Conservation (phyloP, 2,797 vertebrate genomes). For the Heterohyrax brucei region DNA sequence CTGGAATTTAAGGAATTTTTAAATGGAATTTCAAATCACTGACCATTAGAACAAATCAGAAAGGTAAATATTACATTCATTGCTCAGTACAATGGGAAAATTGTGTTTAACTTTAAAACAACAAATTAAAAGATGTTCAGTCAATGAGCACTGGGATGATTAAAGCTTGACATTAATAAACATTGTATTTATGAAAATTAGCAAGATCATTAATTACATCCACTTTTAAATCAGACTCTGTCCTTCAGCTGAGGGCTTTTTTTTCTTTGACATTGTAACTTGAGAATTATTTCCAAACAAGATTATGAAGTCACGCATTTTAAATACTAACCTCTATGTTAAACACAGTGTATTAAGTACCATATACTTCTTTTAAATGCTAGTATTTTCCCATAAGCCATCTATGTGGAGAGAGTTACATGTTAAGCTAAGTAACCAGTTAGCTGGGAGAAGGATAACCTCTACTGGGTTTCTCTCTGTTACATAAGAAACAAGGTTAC, state of each 20-base stretch:
- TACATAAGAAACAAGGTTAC: background rate
- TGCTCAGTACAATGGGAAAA: background rate
- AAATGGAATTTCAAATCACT: background rate
- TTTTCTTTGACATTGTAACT: background rate
- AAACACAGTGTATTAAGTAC: background rate
- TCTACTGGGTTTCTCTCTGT: background rate
- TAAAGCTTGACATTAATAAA: background rate
- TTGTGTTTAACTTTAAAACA: background rate
- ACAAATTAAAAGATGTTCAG: background rate
- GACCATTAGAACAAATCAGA: background rate
- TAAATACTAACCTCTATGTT: background rate
- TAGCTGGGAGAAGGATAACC: background rate
- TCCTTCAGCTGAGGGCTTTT: background rate
- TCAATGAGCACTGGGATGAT: background rate
- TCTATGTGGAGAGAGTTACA: background rate
- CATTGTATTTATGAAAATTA: background rate
- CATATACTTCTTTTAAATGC: background rate
- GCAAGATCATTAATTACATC: background rate
- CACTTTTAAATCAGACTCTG: background rate
- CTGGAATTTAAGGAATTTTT: background rate
- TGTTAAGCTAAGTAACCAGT: background rate
- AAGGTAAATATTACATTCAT: background rate
- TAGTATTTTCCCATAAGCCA: background rate
- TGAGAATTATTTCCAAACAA: background rate
- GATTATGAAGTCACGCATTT: background rate